Conservation (phyloP, 2,113 vertebrate genomes). For the Lagopus muta region DNA sequence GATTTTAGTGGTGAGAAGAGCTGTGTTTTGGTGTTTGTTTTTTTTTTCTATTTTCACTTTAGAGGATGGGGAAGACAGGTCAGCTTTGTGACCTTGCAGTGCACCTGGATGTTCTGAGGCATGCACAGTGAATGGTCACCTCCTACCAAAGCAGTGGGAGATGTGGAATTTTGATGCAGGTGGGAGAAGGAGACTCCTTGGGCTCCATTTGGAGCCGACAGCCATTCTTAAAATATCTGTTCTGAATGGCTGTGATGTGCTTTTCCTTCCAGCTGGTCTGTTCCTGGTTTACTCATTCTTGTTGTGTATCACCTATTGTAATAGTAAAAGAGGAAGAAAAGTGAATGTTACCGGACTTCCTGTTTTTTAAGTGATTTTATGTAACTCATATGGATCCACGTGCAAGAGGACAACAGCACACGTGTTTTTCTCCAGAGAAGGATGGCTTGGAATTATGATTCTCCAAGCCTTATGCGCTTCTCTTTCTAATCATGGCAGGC, state of each 20-base stretch:
- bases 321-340: not conserved
- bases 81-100: not conserved
- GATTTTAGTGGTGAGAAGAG: not conserved
- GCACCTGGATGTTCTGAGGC: not conserved
- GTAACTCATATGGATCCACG: not conserved
- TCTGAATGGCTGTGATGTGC: not conserved
- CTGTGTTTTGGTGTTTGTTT: not conserved
- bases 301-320: not conserved
- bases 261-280: not conserved
- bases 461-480: not conserved
- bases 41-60: not conserved
- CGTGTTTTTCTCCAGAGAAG: not conserved
- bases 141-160: not conserved
- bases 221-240: not conserved
- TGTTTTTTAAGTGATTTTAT: not conserved
- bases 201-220: not conserved
- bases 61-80: not conserved
- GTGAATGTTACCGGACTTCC: not conserved
- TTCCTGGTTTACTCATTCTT: not conserved
- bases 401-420: not conserved
- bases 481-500: not conserved
- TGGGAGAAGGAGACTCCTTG: not conserved
- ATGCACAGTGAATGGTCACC: not conserved
- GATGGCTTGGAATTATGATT: not conserved
- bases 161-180: not conserved